phyloP scores from a whole-genome alignment of 2,888 invertebrate genomes.

The Anaspis maculata region DNA sequence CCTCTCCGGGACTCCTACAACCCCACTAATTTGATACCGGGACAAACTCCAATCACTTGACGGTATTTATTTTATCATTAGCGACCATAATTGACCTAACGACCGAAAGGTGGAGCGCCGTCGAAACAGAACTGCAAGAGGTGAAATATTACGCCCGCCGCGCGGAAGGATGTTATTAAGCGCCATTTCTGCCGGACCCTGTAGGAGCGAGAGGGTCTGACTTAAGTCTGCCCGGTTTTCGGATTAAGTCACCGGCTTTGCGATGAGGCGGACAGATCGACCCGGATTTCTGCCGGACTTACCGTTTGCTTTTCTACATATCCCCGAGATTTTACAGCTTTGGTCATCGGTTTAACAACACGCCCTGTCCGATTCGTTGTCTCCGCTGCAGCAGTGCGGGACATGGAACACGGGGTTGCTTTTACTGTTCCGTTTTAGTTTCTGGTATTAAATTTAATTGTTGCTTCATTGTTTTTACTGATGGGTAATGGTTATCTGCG shows the following conservation, averaged over 20 bases:
- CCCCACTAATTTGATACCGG: constrained; percentile 32
- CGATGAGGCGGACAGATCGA: constrained; percentile 21
- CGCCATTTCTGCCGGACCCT: constrained; percentile 4
- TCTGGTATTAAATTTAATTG: no score
- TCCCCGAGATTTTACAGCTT: constrained; percentile 25
- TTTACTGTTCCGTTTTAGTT: no score
- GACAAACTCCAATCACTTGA: constrained; percentile 37
- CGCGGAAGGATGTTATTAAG: constrained; percentile 22
- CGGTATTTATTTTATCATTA: constrained; percentile 42
- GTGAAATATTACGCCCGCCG: constrained; percentile 16
- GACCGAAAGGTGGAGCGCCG: constrained; percentile 4
- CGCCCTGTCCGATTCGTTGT: constrained; percentile 8
- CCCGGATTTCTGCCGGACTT: constrained; percentile 23
- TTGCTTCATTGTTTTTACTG: no score
- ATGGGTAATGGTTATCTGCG: no score
- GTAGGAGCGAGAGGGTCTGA: constrained; percentile 11
- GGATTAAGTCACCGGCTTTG: constrained; percentile 23
- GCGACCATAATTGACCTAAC: constrained; percentile 19
- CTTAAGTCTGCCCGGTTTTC: constrained; percentile 20
- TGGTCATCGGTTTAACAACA: constrained; percentile 15
- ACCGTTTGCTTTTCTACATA: constrained; percentile 29
- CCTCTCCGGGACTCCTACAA: constrained; percentile 23
- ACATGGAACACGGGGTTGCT: no score
- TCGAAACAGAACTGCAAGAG: neutral
- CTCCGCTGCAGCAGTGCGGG: no score